phyloP scores from a whole-genome alignment of 2,113 vertebrate genomes.

The Takifugu flavidus region DNA sequence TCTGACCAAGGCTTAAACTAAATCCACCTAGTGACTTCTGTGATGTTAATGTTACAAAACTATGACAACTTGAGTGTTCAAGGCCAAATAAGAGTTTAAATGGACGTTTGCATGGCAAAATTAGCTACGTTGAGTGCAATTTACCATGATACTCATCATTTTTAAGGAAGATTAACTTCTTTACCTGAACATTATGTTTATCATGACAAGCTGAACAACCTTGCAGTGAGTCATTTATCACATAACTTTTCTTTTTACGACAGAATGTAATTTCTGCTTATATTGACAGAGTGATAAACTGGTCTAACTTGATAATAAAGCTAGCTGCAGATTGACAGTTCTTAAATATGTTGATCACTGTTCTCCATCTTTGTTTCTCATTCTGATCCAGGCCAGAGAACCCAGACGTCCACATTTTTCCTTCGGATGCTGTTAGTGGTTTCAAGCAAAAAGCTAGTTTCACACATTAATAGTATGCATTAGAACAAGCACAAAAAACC shows the following conservation, averaged over 20 bases:
- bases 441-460: conserved; percentile 95
- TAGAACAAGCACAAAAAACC: conserved; percentile 60
- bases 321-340: not conserved
- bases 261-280: not conserved
- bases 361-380: conserved; percentile 20
- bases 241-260: not conserved
- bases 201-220: not conserved
- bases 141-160: not conserved
- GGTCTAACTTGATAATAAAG: not conserved
- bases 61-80: not conserved
- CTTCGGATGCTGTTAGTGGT: conserved; percentile 90
- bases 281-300: not conserved
- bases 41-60: not conserved
- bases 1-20: conserved; percentile 46
- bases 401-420: conserved; percentile 55
- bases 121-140: not conserved
- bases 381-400: conserved; percentile 43
- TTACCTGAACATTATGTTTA: not conserved
- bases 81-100: not conserved
- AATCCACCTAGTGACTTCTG: not conserved
- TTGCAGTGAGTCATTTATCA: not conserved
- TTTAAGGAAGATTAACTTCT: not conserved
- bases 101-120: not conserved
- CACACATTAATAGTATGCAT: conserved; percentile 76
- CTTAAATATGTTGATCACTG: conserved; percentile 22